Conservation (phyloP, 2,113 vertebrate genomes). For the Antigone vipio region DNA sequence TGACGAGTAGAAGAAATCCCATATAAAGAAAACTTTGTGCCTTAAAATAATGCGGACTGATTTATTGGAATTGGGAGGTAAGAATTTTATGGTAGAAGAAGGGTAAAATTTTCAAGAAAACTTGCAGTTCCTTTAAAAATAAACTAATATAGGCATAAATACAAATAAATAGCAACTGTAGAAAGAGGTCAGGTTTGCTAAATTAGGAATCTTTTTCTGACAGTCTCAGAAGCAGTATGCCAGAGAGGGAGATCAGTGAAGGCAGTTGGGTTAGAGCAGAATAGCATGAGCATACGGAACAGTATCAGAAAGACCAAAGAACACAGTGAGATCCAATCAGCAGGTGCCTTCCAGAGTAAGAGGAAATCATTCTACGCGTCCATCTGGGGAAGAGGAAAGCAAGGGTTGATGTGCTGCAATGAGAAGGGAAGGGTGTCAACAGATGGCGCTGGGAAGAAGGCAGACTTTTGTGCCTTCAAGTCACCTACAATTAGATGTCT, state of each 20-base stretch:
- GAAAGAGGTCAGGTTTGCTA: background rate
- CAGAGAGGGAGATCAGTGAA: background rate
- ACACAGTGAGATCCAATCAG: background rate
- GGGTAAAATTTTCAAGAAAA: background rate
- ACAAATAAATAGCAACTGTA: background rate
- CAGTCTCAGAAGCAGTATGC: accelerated
- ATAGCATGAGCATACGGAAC: accelerated
- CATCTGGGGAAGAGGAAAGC: background rate
- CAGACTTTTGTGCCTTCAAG: background rate
- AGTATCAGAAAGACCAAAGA: background rate
- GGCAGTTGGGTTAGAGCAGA: background rate
- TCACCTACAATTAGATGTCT: background rate
- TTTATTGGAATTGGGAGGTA: background rate
- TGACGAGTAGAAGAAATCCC: background rate
- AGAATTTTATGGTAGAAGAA: background rate
- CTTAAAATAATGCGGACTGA: background rate
- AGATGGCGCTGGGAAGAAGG: background rate
- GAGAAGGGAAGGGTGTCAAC: background rate
- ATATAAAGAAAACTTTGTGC: background rate
- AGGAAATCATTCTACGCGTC: accelerated
- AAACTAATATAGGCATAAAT: background rate
- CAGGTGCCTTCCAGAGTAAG: background rate
- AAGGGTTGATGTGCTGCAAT: background rate
- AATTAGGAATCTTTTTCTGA: background rate
- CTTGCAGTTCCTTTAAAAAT: background rate